phyloP scores from a whole-genome alignment of 2,797 vertebrate genomes.

The Arrhamphus sclerolepis region DNA sequence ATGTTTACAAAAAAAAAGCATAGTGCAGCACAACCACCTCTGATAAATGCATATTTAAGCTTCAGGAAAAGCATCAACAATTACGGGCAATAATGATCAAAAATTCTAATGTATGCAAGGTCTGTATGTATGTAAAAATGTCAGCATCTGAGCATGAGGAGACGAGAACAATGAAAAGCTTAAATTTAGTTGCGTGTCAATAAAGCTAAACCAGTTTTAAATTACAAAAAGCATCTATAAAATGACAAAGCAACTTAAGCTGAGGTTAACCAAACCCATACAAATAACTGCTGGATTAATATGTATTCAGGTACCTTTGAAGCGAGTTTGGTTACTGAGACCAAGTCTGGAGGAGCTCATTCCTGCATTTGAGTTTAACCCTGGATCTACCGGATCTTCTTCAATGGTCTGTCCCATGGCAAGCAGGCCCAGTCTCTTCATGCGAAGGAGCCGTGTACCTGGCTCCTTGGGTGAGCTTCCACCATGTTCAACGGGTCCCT shows the following conservation, averaged over 20 bases:
- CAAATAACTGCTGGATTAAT: conserved; percentile 5
- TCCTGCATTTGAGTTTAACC: conserved; percentile 30
- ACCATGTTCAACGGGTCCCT: conserved; percentile 75
- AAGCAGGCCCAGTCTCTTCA: conserved; percentile 85
- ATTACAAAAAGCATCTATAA: not conserved
- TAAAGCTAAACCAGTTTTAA: not conserved
- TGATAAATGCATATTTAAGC: not conserved
- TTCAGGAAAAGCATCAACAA: not conserved
- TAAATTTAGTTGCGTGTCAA: conserved; percentile 22
- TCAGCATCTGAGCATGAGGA: not conserved
- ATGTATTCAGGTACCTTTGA: conserved; percentile 77
- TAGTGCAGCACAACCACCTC: not conserved
- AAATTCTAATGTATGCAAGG: too few species aligned
- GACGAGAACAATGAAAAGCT: conserved; percentile 1
- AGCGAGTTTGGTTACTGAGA: conserved; percentile 52
- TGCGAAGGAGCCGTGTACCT: conserved; percentile 87
- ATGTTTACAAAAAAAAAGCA: conserved; percentile 1
- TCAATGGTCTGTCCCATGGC: conserved; percentile 85
- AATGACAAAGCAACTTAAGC: conserved; percentile 3
- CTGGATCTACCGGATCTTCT: conserved; percentile 63
- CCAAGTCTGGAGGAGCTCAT: conserved; percentile 33
- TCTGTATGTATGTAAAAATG: not conserved
- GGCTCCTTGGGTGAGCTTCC: conserved; percentile 71
- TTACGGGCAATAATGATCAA: too few species aligned
- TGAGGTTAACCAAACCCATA: not conserved